These are phyloP conservation scores for Caenorhabditis sp. DNA, from an alignment of 2,888 invertebrate species.

Conservation along the genomic window DNA sequence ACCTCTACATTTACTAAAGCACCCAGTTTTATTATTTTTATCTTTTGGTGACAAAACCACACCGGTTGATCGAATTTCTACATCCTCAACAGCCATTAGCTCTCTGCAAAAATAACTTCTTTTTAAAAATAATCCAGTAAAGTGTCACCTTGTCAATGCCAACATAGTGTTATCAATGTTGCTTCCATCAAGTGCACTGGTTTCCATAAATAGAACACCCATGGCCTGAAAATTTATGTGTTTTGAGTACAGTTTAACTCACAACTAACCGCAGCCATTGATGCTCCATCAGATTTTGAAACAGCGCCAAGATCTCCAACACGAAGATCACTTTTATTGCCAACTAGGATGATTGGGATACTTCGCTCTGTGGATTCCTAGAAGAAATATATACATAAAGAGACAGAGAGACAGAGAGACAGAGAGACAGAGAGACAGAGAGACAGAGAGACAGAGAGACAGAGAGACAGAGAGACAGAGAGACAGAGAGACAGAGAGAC, in stretches of 20 bases:
- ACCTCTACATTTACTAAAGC: constrained; percentile 52
- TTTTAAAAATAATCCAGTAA: neutral
- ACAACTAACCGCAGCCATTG: constrained; percentile 53
- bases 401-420: too few species aligned
- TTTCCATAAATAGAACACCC: constrained; percentile 64
- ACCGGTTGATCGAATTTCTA: constrained; percentile 58
- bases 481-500: too few species aligned
- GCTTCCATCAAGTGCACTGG: constrained; percentile 63
- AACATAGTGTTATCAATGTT: constrained; percentile 63
- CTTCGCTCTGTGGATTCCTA: constrained; percentile 75
- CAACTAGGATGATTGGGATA: constrained; percentile 76
- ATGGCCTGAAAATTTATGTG: constrained; percentile 41
- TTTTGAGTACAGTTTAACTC: neutral
- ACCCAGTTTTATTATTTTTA: constrained; percentile 49
- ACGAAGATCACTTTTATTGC: constrained; percentile 76
- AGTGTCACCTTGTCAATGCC: constrained; percentile 64
- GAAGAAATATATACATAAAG: too few species aligned
- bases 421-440: too few species aligned
- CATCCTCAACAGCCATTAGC: constrained; percentile 64
- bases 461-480: too few species aligned
- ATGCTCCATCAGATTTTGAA: constrained; percentile 46
- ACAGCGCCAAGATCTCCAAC: constrained; percentile 67
- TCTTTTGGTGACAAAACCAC: constrained; percentile 51
- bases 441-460: too few species aligned
- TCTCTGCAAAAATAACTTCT: constrained; percentile 45